phyloP scores from a whole-genome alignment of 2,888 invertebrate genomes.

The Myopa tessellatipennis region DNA sequence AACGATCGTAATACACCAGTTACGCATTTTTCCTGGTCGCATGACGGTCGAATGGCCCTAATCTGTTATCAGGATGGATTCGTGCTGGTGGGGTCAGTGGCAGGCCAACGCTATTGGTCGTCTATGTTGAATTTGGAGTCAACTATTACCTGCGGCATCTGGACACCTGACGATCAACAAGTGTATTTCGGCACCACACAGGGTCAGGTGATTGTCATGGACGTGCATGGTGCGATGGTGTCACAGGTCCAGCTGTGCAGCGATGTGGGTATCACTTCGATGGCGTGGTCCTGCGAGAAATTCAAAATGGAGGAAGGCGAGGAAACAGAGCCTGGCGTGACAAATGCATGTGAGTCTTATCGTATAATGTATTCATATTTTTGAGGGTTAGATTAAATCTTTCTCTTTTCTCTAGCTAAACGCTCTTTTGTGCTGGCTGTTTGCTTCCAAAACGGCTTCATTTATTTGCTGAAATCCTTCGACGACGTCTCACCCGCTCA shows the following conservation, averaged over 20 bases:
- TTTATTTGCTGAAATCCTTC: constrained; percentile 88
- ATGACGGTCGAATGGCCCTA: constrained; percentile 97
- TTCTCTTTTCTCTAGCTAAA: constrained; percentile 68
- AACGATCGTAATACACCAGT: constrained; percentile 98
- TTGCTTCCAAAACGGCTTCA: constrained; percentile 88
- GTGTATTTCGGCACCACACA: constrained; percentile 96
- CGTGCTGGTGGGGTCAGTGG: constrained; percentile 96
- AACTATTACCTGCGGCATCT: constrained; percentile 94
- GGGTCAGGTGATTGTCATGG: constrained; percentile 96
- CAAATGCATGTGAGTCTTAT: constrained; percentile 68
- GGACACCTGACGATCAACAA: constrained; percentile 98
- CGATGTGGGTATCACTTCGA: constrained; percentile 87
- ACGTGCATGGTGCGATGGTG: constrained; percentile 95
- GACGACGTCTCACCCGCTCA: constrained; percentile 93
- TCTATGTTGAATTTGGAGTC: constrained; percentile 95
- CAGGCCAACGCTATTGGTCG: constrained; percentile 98
- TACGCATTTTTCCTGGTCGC: constrained; percentile 98
- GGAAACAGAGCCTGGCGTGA: constrained; percentile 74
- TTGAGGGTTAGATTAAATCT: background rate
- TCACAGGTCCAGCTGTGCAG: constrained; percentile 89
- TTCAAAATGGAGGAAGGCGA: constrained; percentile 97
- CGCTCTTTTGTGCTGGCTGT: constrained; percentile 85
- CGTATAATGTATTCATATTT: background rate
- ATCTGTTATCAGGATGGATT: constrained; percentile 99
- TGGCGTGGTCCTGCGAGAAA: constrained; percentile 98